Base-by-base conservation (phyloP, 2,888 invertebrate genomes). In the Halictus ligatus region DNA sequence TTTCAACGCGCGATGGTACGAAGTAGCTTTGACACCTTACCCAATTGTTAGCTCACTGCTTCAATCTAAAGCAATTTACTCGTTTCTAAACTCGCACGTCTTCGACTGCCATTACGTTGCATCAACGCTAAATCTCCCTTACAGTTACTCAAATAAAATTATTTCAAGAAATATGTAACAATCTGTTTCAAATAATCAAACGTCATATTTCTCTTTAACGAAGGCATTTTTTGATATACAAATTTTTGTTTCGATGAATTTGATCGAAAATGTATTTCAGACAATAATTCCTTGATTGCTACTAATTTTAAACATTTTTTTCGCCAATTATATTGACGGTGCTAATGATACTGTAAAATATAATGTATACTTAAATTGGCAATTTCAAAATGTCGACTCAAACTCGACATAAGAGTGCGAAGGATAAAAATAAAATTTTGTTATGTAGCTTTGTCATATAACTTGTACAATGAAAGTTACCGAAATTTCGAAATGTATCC, bases 41-140 rank as follows among this genome's bases (percentile, higher is more conserved):
- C 64, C 29, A 64, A 29, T 64, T 64, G 64, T 64, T 15, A 29
- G 64, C 64, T 64, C 29, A 15, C 64, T 64, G 15, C 64, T 64
- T 64, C 64, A 64, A 64, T 64, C 64, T 29, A 64, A 64, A 15
- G 64, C 64, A 64, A 64, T 64, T 29, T 64, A 18, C n/a, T 29
- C 64, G 13, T 64, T 29, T 64, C 64, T 64, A 64, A 29, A 64
- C 64, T 29, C 29, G 29, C 64, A 64, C 29, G 25, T 29, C 29
- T 64, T 64, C 64, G 2, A 15, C 29, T 29, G 15, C 8, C 64
- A 29, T 64, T 15, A 29, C 64, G 64, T 64, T 64, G 0, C 29
- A 64, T 64, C 64, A 64, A 29, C 29, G 64, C 29, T 15, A 15
- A 7, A 29, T 15, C 64, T 64, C 29, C 7, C 25, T 64, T 64